Conservation (phyloP, 2,113 vertebrate species). For the Acanthisitta chloris region DNA sequence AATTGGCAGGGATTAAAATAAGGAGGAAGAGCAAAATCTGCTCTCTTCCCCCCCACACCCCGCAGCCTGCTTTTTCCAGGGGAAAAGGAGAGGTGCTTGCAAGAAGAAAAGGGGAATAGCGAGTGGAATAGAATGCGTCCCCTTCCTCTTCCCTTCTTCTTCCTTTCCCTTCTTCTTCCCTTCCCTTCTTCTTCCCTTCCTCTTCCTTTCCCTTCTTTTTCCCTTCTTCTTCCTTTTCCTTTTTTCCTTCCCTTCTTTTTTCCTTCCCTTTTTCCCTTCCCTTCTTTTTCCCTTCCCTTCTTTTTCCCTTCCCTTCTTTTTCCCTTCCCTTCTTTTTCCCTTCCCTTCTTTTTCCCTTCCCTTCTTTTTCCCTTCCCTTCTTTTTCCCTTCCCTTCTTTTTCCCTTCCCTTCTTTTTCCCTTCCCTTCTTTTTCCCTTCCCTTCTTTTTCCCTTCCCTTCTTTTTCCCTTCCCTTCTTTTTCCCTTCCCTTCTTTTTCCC, state of each 20-base stretch:
- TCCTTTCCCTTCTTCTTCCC: neutral
- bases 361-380: neutral
- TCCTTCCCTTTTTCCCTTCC: too few relatives aligned
- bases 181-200: neutral
- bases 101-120: conserved; percentile 8
- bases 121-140: neutral
- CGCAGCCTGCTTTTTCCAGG: neutral
- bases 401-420: neutral
- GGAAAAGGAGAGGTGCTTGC: conserved; percentile 24
- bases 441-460: neutral
- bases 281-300: neutral
- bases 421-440: too few relatives aligned
- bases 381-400: neutral
- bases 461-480: neutral
- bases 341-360: neutral
- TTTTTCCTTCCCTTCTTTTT: too few relatives aligned
- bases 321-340: neutral
- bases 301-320: neutral
- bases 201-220: neutral
- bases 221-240: neutral
- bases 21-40: neutral
- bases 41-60: neutral
- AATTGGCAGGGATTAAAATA: neutral
- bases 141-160: neutral
- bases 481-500: neutral